Percentiles rank a stretch among this genome's conserved stretches.
Conservation (phyloP, 2,888 invertebrate species). For the Pedicia rivosa region DNA sequence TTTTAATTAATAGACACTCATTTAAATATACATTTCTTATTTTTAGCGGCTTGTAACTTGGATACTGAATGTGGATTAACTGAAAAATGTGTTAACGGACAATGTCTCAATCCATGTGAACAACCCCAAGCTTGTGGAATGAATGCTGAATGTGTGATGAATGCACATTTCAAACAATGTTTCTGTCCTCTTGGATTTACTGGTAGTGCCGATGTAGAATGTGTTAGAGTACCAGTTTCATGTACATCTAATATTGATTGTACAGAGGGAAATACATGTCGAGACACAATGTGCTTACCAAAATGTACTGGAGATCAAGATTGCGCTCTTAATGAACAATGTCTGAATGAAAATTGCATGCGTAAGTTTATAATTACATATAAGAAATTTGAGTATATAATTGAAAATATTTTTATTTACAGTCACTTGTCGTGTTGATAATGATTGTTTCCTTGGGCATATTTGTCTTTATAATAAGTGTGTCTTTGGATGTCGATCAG, state of each 20-base stretch:
- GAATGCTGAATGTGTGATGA: constrained; percentile 59
- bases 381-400: too few relatives aligned
- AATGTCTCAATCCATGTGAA: constrained; percentile 67
- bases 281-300: constrained; percentile 68
- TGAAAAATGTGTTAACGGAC: constrained; percentile 69
- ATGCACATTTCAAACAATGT: constrained; percentile 61
- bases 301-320: constrained; percentile 58
- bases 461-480: constrained; percentile 78
- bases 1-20: constrained; percentile 9
- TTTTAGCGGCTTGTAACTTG: constrained; percentile 56
- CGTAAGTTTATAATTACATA: constrained; percentile 35
- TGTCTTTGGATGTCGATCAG: constrained; percentile 67
- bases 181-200: constrained; percentile 74
- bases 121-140: constrained; percentile 64
- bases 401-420: constrained; percentile 8
- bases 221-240: constrained; percentile 70
- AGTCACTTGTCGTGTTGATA: constrained; percentile 79
- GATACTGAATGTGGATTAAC: constrained; percentile 62
- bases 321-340: constrained; percentile 82
- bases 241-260: constrained; percentile 59
- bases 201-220: constrained; percentile 68
- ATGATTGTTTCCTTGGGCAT: constrained; percentile 84
- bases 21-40: constrained; percentile 6
- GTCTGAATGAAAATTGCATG: constrained; percentile 64
- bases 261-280: constrained; percentile 51